Percentiles rank a stretch among this genome's conserved stretches.
phyloP scores from a whole-genome alignment of 2,888 invertebrate genomes.

The Cerastoderma edule region DNA sequence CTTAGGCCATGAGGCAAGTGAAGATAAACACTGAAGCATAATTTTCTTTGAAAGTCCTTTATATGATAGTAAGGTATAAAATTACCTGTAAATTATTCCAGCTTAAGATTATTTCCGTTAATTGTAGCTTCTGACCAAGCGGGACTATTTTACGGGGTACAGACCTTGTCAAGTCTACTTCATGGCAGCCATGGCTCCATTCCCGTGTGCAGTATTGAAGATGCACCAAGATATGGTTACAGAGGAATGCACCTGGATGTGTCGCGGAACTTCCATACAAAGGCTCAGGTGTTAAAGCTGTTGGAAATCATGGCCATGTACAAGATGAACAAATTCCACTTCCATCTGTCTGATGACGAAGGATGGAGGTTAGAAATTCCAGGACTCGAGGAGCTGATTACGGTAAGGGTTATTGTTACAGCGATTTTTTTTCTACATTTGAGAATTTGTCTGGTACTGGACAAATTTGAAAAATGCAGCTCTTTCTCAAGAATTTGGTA shows the following conservation, averaged over 20 bases:
- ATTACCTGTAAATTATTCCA: conserved; percentile 31
- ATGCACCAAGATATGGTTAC: conserved; percentile 65
- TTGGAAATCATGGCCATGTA: conserved; percentile 81
- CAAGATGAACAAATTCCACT: conserved; percentile 80
- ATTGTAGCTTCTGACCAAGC: no score
- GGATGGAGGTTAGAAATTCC: conserved; percentile 81
- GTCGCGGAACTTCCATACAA: conserved; percentile 75
- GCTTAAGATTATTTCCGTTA: no score
- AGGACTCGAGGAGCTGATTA: conserved; percentile 76
- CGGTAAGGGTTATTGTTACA: conserved; percentile 55
- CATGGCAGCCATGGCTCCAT: conserved; percentile 31
- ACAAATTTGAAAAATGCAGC: no score
- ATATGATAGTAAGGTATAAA: no score
- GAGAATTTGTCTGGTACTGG: no score
- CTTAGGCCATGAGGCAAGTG: no score
- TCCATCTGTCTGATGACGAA: conserved; percentile 81
- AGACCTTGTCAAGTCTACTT: conserved; percentile 59
- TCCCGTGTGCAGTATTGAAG: conserved; percentile 55
- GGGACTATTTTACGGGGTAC: conserved; percentile 72
- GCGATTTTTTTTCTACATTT: neutral
- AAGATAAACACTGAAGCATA: no score
- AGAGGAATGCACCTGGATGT: conserved; percentile 80
- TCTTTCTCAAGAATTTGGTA: no score
- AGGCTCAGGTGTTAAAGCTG: conserved; percentile 68
- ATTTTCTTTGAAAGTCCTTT: no score